Base-by-base conservation (phyloP, 1,140 invertebrate genomes). In the Sweltsa coloradensis region DNA sequence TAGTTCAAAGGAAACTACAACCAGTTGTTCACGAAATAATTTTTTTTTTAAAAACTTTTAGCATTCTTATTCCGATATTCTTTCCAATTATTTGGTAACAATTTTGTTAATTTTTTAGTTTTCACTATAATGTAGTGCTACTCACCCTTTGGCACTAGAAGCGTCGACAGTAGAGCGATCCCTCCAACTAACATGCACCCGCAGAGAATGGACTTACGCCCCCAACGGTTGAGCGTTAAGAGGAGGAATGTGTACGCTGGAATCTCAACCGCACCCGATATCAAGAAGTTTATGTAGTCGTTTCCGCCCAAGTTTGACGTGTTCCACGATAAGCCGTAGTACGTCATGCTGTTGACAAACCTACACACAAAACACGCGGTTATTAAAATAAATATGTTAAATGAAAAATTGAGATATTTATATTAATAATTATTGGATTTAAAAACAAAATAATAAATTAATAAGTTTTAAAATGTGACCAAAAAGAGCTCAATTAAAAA, bases 321-420 rank as follows among this genome's bases (percentile, higher is more conserved):
- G 56, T 83, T 85, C 72, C 85, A 82, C 0, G 85, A 85, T 3
- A 90, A 60, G 1, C 84, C 87, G 53, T 89, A 89, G 60, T 88
- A 89, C 3, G 85, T 78, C 31, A 80, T 75, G 40, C 79, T 80
- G 57, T 81, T 84, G 7, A 82, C 81, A 57, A 87, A 76, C 83
- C 79, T 83, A 53, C 14, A 68, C 64, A 51, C n/a, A 18, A 41
- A 31, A 9, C 27, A 31, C n/a, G 27, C 27, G 14, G 9, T 31
- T 9, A 9, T 31, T 9, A 9, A n/a, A 7, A 9, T 9, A 9
- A 9, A 9, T 31, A n/a, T n/a, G n/a, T n/a, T n/a, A n/a, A n/a
- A n/a, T n/a, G n/a, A n/a, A n/a, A 37, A 37, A 37, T 37, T 1
- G 16, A 21, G 7, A 14, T 7, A 9, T 31, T 9, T 31, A 7